Evolutionary conservation across 92 coral and sea anemone genomes (phyloP), one percentile per base, ranked within the genome.

Genomic region (Muricea muricata): DNA sequence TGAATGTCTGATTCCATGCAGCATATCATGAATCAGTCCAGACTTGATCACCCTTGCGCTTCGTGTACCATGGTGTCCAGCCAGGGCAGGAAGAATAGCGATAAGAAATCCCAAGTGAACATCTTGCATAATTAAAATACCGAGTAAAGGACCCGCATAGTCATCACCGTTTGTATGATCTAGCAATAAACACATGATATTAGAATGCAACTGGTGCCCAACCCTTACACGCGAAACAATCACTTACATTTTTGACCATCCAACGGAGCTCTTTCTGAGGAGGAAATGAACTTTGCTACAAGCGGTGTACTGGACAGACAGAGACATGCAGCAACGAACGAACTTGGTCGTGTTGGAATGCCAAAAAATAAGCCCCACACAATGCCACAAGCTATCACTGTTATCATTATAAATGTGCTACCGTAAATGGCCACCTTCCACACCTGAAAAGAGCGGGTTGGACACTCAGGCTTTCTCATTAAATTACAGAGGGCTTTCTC

Each of bases 111-210:
- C 99, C 47, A 97, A 80, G 46, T 97, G 95, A 37, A 97, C 97
- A 73, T 96, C 99, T 82, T 97, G 99, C 99, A 97, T 97, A 39
- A 97, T 96, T 39, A 97, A 93, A 55, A 97, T 93, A 58, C 99
- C 99, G 18, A 97, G 85, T 73, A 97, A 74, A 39, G 97, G 93
- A 54, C 98, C 94, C 66, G 94, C 90, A 80, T 97, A 93, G 78
- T 97, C 99, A 88, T 93, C 87, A 30, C 99, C 99, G 86, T 97
- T 97, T 7, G 90, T 82, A 67, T 97, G 99, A 75, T 90, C 99
- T 96, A 84, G 23, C 20, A 5, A 63, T 9, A 17, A 63, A 32
- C 1, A 25, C 4, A 2, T 1, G 14, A 45, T n/a, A n/a, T n/a
- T n/a, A n/a, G n/a, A n/a, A n/a, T n/a, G n/a, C n/a, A n/a, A n/a